Percentiles rank a stretch among this genome's conserved stretches.
Conservation (phyloP, 2,113 vertebrate genomes). For the Nycticorax nycticorax region DNA sequence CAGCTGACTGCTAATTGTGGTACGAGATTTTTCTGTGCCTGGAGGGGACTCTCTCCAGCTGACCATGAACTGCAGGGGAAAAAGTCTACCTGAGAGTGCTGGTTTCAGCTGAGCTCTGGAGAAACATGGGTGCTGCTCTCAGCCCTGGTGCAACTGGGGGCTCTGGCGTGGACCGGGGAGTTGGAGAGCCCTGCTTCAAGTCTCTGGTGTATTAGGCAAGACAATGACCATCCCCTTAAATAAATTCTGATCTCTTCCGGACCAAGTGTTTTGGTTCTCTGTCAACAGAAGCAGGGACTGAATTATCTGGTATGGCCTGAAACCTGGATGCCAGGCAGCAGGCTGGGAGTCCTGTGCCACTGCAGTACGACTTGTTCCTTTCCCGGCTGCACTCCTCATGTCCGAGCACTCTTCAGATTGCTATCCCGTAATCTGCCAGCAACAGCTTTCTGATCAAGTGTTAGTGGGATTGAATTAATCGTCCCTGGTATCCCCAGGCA, state of each 20-base stretch:
- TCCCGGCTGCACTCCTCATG: not conserved
- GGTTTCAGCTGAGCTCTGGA: not conserved
- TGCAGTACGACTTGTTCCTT: not conserved
- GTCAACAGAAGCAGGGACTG: not conserved
- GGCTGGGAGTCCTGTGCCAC: not conserved
- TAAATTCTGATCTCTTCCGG: not conserved
- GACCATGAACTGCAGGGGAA: not conserved
- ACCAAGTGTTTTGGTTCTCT: not conserved
- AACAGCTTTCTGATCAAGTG: not conserved
- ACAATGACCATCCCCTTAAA: not conserved
- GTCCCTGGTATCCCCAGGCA: not conserved
- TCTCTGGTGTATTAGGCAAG: not conserved
- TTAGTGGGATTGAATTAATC: not conserved
- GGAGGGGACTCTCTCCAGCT: not conserved
- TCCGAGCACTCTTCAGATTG: not conserved
- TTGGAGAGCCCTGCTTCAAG: not conserved
- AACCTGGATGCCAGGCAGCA: not conserved
- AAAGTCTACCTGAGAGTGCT: not conserved
- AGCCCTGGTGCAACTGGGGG: not conserved
- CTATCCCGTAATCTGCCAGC: not conserved
- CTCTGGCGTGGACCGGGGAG: not conserved
- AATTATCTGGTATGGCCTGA: not conserved
- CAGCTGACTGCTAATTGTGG: not conserved
- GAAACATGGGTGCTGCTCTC: not conserved
- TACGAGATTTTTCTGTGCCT: not conserved